phyloP scores from a whole-genome alignment of 2,797 vertebrate species.

The Peromyscus nudipes region DNA sequence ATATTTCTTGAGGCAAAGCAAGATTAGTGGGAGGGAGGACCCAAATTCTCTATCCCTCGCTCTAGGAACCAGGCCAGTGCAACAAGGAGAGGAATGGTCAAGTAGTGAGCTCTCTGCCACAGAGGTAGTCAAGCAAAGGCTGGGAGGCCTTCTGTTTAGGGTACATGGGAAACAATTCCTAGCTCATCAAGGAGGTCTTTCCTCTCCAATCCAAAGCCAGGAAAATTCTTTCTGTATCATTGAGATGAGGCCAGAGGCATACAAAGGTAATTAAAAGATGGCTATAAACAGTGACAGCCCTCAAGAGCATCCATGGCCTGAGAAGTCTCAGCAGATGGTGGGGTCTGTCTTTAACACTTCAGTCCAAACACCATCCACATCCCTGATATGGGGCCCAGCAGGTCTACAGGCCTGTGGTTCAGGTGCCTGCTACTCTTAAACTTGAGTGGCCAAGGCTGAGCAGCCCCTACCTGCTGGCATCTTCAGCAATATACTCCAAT shows the following conservation, averaged over 20 bases:
- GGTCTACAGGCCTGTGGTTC: background rate
- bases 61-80: background rate
- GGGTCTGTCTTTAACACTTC: conserved; percentile 79
- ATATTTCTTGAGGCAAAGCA: background rate
- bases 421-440: background rate
- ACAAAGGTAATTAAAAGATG: background rate
- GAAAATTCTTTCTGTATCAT: background rate
- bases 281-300: conserved; percentile 64
- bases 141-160: background rate
- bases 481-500: background rate
- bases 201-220: background rate
- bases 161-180: background rate
- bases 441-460: no score
- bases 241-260: background rate
- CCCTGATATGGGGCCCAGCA: conserved; percentile 66
- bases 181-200: background rate
- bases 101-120: background rate
- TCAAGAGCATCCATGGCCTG: conserved; percentile 63
- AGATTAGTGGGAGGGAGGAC: background rate
- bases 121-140: background rate
- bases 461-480: background rate
- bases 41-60: background rate
- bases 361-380: conserved; percentile 76
- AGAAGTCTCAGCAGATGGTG: conserved; percentile 79
- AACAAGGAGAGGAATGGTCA: background rate